Percentiles rank a stretch among this genome's conserved stretches.
phyloP scores from a whole-genome alignment of 2,113 vertebrate genomes.

The Campylomormyrus tamandua region DNA sequence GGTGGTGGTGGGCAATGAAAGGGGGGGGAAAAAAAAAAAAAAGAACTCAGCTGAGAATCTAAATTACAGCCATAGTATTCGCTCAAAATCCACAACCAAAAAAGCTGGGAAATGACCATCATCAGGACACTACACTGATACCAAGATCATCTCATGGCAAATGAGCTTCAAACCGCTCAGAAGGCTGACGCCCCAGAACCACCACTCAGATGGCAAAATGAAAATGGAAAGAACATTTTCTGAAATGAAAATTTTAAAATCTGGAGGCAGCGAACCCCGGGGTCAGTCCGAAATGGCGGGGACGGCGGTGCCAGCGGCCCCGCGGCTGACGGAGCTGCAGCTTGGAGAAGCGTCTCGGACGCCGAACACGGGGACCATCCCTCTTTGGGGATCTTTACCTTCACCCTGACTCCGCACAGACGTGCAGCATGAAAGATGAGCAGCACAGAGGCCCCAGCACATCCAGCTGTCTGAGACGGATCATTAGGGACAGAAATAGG shows the following conservation, averaged over 20 bases:
- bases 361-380: not conserved
- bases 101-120: not conserved
- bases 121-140: not conserved
- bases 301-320: not conserved
- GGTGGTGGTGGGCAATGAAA: too few species aligned
- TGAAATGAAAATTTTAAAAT: not conserved
- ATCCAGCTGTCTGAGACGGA: not conserved
- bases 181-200: not conserved
- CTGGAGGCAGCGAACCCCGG: not conserved
- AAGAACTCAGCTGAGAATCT: not conserved
- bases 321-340: not conserved
- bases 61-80: not conserved
- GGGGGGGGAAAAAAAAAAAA: too few species aligned
- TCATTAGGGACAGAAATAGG: not conserved
- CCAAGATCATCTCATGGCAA: not conserved
- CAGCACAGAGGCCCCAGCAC: not conserved
- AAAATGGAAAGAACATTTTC: conserved; percentile 6
- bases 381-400: not conserved
- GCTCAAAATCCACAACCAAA: not conserved
- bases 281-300: not conserved
- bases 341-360: not conserved
- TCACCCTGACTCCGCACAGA: not conserved
- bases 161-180: not conserved
- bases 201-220: not conserved
- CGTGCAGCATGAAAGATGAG: not conserved